Percentiles rank a stretch among this genome's conserved stretches.
phyloP scores from a whole-genome alignment of 1,140 invertebrate species.

The Saxidomus purpurata region DNA sequence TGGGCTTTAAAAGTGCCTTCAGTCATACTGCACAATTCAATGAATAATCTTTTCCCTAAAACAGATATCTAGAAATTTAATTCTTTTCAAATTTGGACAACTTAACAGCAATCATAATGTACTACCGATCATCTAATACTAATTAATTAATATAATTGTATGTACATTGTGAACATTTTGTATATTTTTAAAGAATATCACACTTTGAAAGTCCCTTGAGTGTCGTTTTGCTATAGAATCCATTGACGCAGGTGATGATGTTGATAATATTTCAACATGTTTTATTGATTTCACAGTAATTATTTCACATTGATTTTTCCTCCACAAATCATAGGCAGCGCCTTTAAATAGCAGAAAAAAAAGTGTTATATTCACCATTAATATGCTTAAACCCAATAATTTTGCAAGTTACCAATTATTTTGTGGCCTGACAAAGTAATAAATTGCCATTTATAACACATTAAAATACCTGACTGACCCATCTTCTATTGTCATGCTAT shows the following conservation, averaged over 20 bases:
- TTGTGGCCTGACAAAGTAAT: background rate
- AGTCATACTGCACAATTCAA: too few species aligned
- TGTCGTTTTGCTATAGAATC: background rate
- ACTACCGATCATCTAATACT: too few species aligned
- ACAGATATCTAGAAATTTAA: too few species aligned
- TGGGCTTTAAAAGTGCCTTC: too few species aligned
- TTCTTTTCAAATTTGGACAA: too few species aligned
- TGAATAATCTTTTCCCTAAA: too few species aligned
- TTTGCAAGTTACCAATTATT: background rate
- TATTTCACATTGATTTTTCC: constrained; percentile 55
- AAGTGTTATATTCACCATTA: background rate
- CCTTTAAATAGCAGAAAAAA: background rate
- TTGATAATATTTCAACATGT: constrained; percentile 62
- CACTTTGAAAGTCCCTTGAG: too few species aligned
- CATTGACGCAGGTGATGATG: constrained; percentile 14
- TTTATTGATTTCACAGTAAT: constrained; percentile 57
- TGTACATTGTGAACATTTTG: too few species aligned
- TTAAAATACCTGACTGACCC: constrained; percentile 40
- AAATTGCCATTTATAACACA: constrained; percentile 26
- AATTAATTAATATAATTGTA: too few species aligned
- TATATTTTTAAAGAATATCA: too few species aligned
- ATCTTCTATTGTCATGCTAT: constrained; percentile 56
- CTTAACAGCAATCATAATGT: too few species aligned
- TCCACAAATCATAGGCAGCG: background rate
- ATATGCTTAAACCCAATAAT: background rate